These are phyloP conservation scores for Chitala chitala DNA, from an alignment of 2,113 vertebrate species.

Conservation along the genomic window DNA sequence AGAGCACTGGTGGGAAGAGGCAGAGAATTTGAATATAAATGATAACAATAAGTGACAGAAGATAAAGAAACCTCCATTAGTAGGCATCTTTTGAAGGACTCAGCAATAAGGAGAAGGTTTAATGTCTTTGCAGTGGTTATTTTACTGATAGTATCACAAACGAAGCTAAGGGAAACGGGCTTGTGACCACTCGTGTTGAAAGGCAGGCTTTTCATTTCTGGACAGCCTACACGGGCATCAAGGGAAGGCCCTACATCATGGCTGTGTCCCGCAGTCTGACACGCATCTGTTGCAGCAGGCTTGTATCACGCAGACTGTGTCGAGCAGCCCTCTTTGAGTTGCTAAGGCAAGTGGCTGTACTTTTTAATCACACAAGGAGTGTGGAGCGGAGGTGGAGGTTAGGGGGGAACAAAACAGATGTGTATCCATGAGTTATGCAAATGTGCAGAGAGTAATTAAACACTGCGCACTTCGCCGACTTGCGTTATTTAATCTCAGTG, in stretches of 20 bases:
- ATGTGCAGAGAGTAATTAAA: conserved; percentile 25
- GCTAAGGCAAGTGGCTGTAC: conserved; percentile 6
- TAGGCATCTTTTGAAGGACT: not conserved
- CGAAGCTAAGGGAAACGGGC: too few relatives aligned
- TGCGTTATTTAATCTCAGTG: conserved; percentile 10
- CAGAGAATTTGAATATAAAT: not conserved
- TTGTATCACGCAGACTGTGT: not conserved
- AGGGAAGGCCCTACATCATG: too few relatives aligned
- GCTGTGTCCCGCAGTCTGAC: too few relatives aligned
- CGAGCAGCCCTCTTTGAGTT: not conserved
- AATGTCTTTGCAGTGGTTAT: too few relatives aligned
- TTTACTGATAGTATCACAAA: too few relatives aligned
- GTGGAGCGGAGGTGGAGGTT: not conserved
- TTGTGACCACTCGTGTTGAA: too few relatives aligned
- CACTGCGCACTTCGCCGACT: conserved; percentile 16
- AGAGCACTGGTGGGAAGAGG: not conserved
- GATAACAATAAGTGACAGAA: not conserved
- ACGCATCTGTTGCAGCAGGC: too few relatives aligned
- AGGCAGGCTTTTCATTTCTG: too few relatives aligned
- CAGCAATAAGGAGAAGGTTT: not conserved
- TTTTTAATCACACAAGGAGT: conserved; percentile 11
- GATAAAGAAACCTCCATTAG: not conserved
- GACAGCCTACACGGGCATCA: too few relatives aligned
- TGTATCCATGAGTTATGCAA: conserved; percentile 22
- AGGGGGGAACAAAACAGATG: conserved; percentile 9